Conservation (phyloP, 1,140 invertebrate genomes). For the Paramacrobiotus metropolitanus region DNA sequence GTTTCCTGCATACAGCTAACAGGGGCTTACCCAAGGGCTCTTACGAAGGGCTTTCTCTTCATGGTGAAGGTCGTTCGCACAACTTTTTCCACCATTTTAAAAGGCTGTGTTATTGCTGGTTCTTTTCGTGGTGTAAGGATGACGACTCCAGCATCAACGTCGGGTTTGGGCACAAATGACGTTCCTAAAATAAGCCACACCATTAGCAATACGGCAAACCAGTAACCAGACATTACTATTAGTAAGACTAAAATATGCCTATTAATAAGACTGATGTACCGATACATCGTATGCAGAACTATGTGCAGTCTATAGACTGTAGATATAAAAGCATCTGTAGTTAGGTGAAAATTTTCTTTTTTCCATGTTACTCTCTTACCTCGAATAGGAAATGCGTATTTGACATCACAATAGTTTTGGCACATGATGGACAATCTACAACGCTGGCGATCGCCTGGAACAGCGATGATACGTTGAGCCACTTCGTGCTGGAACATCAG, state of each 20-base stretch:
- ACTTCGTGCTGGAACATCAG: constrained; percentile 87
- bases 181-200: constrained; percentile 26
- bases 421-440: constrained; percentile 78
- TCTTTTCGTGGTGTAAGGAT: constrained; percentile 48
- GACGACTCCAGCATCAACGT: constrained; percentile 88
- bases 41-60: constrained; percentile 53
- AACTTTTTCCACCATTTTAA: constrained; percentile 71
- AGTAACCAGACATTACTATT: constrained; percentile 8
- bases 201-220: neutral
- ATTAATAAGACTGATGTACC: constrained; percentile 2
- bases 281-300: too few species aligned
- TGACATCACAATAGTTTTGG: constrained; percentile 63
- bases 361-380: constrained; percentile 34
- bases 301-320: too few species aligned
- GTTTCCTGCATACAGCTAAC: too few species aligned
- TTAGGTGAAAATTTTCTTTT: too few species aligned
- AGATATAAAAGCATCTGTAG: too few species aligned
- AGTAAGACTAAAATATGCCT: constrained; percentile 1
- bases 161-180: constrained; percentile 72
- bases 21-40: constrained; percentile 36
- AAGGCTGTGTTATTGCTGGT: constrained; percentile 51
- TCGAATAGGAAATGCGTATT: constrained; percentile 62
- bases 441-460: constrained; percentile 33
- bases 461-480: constrained; percentile 62
- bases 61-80: constrained; percentile 57